Conservation (phyloP, 2,113 vertebrate genomes). For the Azemiops feae region DNA sequence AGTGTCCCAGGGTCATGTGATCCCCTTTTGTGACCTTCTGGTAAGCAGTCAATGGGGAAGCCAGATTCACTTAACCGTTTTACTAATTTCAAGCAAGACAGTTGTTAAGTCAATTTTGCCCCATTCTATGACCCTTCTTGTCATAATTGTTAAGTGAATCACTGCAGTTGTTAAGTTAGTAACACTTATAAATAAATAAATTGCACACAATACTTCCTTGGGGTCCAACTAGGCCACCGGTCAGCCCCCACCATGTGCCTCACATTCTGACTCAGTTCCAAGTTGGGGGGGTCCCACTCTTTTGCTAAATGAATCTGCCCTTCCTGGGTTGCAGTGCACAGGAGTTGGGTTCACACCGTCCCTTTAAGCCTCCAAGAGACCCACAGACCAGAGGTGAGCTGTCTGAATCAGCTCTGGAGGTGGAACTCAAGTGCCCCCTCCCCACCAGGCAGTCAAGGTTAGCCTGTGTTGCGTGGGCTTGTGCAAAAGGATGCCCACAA, state of each 20-base stretch:
- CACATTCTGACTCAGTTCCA: neutral
- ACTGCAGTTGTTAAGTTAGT: too few relatives aligned
- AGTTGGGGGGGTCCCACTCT: neutral
- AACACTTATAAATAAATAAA: neutral
- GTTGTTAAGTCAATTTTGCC: too few relatives aligned
- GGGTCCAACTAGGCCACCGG: neutral
- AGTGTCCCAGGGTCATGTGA: too few relatives aligned
- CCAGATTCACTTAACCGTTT: too few relatives aligned
- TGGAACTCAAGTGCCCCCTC: neutral
- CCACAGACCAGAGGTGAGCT: neutral
- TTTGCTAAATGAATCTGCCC: neutral
- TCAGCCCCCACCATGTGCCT: neutral
- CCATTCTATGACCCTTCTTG: neutral
- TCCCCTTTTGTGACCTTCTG: too few relatives aligned
- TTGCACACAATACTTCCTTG: neutral
- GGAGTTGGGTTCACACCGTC: neutral
- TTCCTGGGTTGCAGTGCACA: neutral
- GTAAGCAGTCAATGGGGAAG: too few relatives aligned
- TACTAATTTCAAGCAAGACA: too few relatives aligned
- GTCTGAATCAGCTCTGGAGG: neutral
- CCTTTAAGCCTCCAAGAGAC: neutral
- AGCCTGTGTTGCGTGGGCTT: rapidly evolving
- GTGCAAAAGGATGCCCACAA: neutral
- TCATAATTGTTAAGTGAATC: neutral
- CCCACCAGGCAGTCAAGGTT: neutral